Evolutionary conservation across 2,888 invertebrate species (phyloP), one percentile per base, ranked within the genome.

Genomic region (Aleiodes testaceus): DNA sequence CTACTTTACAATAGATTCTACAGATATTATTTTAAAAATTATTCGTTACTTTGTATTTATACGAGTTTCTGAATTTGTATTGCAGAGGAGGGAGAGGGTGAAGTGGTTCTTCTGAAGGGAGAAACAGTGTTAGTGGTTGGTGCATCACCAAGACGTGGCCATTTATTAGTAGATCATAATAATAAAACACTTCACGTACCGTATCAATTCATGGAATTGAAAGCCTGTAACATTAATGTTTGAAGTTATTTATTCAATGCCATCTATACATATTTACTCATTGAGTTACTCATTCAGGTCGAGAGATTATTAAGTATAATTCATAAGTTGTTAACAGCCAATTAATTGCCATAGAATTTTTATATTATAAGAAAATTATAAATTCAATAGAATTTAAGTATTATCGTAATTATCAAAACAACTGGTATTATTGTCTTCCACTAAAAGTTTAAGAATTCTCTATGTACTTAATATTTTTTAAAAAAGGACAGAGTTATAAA

Each of bases 101-200:
- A 91, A 50, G 88, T 90, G 30, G 91, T 92, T 63, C 86, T 94
- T 71, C 90, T 93, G 82, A 94, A 95, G 87, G 97, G 97, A 69
- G 96, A 97, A 87, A 90, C 93, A 64, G 97, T 98, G 76, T 90
- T 94, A 71, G 97, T 96, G 65, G 92, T 97, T 50, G 97, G 97
- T 74, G 95, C 96, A 61, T 96, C 97, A 49, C 91, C 92, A 67
- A 91, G 94, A 71, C 92, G 96, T 79, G 97, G 97, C 0, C 96
- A 95, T 89, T 91, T 97, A 78, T 90, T 95, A 79, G 96, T 97
- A 77, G 96, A 96, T 89, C 92, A 94, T 86, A 93, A 93, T 82
- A 91, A 90, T 76, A 89, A 90, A 79, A 93, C 91, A 76, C 90
- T 93, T 72, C 93, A 95, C 83, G 94, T 95, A 77, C 95, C 95